phyloP scores from a whole-genome alignment of 2,888 invertebrate genomes.

The Scaptomyza tumidula region DNA sequence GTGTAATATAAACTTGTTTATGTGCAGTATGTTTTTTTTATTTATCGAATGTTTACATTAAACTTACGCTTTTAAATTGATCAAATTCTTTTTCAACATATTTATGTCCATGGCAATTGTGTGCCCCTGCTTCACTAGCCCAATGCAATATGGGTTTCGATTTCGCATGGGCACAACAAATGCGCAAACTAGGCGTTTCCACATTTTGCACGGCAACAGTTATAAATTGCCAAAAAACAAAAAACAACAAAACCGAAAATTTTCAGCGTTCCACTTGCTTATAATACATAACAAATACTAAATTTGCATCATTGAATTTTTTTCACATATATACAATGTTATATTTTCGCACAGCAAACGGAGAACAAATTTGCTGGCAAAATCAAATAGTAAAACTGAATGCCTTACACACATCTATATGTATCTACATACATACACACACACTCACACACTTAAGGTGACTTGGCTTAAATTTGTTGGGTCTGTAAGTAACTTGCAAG shows the following conservation, averaged over 20 bases:
- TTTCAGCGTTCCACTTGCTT: constrained; percentile 2
- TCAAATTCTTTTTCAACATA: background rate
- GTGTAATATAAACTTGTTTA: background rate
- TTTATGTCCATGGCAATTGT: background rate
- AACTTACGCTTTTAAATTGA: constrained; percentile 20
- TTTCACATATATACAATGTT: background rate
- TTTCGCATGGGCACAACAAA: constrained; percentile 1
- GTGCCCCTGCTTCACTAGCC: background rate
- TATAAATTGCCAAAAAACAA: background rate
- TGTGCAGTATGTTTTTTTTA: background rate
- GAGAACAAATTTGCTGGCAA: background rate
- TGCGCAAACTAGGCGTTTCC: constrained; percentile 16
- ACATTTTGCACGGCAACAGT: constrained; percentile 26
- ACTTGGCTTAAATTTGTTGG: constrained; percentile 10
- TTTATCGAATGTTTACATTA: background rate
- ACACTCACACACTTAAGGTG: background rate
- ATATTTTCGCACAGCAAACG: background rate
- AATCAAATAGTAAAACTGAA: constrained; percentile 13
- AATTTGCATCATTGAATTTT: background rate
- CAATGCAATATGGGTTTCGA: background rate
- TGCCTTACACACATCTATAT: constrained; percentile 1
- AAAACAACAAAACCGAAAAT: background rate
- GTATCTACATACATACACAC: background rate
- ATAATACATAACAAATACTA: constrained; percentile 1
- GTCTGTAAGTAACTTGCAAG: constrained; percentile 10